Evolutionary conservation across 2,888 invertebrate species (phyloP).

Genomic region (Cephonodes hylas): DNA sequence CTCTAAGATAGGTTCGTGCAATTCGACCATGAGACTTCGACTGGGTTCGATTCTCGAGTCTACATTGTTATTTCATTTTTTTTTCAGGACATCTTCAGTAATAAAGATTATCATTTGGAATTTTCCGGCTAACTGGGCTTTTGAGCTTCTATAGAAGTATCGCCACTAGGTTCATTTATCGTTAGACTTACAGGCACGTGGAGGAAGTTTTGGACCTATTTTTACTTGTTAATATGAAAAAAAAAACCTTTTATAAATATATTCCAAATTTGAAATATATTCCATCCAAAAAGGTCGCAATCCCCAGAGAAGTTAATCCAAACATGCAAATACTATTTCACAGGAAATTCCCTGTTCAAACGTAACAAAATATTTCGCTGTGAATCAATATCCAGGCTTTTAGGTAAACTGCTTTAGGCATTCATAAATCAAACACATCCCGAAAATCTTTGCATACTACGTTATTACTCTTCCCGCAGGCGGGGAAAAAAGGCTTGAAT

Average conservation of each 20-base stretch:
- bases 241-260: neutral
- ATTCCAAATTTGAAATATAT: too few relatives aligned
- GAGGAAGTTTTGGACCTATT: too few relatives aligned
- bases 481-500: constrained; percentile 35
- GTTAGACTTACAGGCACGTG: too few relatives aligned
- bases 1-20: too few relatives aligned
- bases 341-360: neutral
- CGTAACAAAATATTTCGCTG: neutral
- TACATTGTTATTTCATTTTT: too few relatives aligned
- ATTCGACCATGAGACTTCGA: too few relatives aligned
- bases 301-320: neutral
- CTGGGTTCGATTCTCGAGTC: too few relatives aligned
- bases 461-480: constrained; percentile 1
- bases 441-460: neutral
- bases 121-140: too few relatives aligned
- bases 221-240: neutral
- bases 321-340: neutral
- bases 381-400: neutral
- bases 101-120: too few relatives aligned
- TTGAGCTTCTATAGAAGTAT: too few relatives aligned
- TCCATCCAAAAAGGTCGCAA: neutral
- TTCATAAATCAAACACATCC: constrained; percentile 3
- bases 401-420: neutral
- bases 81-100: too few relatives aligned
- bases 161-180: too few relatives aligned